These are phyloP conservation scores for Linurgus olivaceus DNA, from an alignment of 2,797 vertebrate genomes.

Conservation along the genomic window DNA sequence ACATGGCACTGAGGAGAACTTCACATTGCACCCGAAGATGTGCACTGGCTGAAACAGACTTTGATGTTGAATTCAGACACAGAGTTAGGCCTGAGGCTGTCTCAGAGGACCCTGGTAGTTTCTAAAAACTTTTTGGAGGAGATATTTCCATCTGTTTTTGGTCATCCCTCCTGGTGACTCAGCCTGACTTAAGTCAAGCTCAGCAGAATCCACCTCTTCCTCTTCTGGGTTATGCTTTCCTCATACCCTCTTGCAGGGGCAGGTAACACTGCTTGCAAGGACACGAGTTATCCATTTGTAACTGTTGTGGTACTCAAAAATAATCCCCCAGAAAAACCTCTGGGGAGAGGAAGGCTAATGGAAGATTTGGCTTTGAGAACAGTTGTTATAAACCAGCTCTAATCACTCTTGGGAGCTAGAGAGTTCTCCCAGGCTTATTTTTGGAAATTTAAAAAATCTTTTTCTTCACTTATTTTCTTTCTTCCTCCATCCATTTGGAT, in stretches of 20 bases:
- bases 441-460: fast-evolving
- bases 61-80: neutral
- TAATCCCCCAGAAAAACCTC: neutral
- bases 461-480: neutral
- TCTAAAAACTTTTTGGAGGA: neutral
- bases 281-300: fast-evolving
- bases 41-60: neutral
- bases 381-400: neutral
- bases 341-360: neutral
- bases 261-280: neutral
- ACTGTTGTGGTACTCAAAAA: neutral
- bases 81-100: neutral
- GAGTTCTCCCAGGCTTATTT: neutral
- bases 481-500: neutral
- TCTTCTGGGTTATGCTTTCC: neutral
- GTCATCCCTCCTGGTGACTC: neutral
- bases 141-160: neutral
- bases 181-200: neutral
- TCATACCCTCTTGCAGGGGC: neutral
- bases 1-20: neutral
- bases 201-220: neutral
- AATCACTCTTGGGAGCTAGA: neutral
- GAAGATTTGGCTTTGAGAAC: neutral
- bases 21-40: neutral
- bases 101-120: neutral